Evolutionary conservation across 2,888 invertebrate species (phyloP).

Genomic region (Coleophora deauratella): DNA sequence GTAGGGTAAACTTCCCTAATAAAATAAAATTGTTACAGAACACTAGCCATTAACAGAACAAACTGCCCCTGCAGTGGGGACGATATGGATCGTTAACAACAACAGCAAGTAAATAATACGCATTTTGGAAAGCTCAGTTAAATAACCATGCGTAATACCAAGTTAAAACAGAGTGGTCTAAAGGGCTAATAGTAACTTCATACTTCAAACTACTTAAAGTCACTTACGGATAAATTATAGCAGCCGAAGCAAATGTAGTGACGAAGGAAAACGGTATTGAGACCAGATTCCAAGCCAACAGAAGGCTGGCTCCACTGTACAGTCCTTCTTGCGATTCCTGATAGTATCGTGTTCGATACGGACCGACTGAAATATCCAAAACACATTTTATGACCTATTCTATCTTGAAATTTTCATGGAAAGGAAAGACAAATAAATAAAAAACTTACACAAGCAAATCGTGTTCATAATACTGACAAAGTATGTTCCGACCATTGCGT

Average conservation of each 20-base stretch:
- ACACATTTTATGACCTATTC: no score
- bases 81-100: neutral
- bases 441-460: conserved; percentile 78
- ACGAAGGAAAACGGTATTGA: conserved; percentile 88
- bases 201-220: neutral
- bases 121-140: no score
- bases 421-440: no score
- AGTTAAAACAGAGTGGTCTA: no score
- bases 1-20: neutral
- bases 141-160: no score
- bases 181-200: no score
- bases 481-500: conserved; percentile 78
- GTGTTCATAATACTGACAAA: conserved; percentile 81
- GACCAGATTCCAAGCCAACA: conserved; percentile 86
- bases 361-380: conserved; percentile 75
- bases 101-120: neutral
- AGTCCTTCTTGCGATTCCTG: conserved; percentile 92
- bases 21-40: neutral
- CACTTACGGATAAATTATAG: conserved; percentile 82
- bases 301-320: conserved; percentile 88
- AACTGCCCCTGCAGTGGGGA: neutral
- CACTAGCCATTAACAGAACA: neutral
- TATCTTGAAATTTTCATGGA: no score
- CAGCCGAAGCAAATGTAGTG: conserved; percentile 80
- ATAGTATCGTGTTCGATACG: conserved; percentile 91